Conservation (phyloP, 2,797 vertebrate species). For the Pelobates cultripes region DNA sequence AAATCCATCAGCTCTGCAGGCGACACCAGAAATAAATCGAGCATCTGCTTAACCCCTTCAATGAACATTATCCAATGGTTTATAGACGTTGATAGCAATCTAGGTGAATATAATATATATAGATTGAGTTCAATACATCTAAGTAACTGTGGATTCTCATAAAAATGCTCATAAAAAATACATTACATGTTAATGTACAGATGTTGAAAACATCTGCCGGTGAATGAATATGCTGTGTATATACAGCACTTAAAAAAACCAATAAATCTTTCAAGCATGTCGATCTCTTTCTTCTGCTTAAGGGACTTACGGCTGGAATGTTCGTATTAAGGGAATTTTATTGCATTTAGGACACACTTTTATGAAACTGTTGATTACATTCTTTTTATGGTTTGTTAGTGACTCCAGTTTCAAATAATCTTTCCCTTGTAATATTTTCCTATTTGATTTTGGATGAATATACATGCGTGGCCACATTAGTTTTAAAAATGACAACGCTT, state of each 20-base stretch:
- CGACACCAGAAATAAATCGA: background rate
- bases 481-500: too few relatives aligned
- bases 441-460: background rate
- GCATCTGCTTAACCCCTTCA: background rate
- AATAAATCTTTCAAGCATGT: slow-evolving; percentile 64
- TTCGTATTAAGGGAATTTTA: slow-evolving; percentile 56
- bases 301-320: slow-evolving; percentile 64
- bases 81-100: background rate
- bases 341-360: slow-evolving; percentile 11
- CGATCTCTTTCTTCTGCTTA: slow-evolving; percentile 57
- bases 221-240: slow-evolving; percentile 60
- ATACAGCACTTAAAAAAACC: slow-evolving; percentile 58
- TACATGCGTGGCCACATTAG: too few relatives aligned
- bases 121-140: background rate
- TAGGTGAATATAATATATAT: slow-evolving; percentile 9
- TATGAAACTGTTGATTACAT: slow-evolving; percentile 9
- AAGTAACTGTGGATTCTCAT: slow-evolving; percentile 45
- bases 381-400: background rate
- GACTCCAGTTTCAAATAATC: background rate
- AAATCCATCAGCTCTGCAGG: background rate
- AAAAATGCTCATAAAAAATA: slow-evolving; percentile 47
- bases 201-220: slow-evolving; percentile 66
- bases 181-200: slow-evolving; percentile 54
- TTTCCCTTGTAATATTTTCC: background rate
- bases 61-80: background rate